Base-by-base conservation (phyloP, 2,888 invertebrate genomes). In the Drosophila histrio region DNA sequence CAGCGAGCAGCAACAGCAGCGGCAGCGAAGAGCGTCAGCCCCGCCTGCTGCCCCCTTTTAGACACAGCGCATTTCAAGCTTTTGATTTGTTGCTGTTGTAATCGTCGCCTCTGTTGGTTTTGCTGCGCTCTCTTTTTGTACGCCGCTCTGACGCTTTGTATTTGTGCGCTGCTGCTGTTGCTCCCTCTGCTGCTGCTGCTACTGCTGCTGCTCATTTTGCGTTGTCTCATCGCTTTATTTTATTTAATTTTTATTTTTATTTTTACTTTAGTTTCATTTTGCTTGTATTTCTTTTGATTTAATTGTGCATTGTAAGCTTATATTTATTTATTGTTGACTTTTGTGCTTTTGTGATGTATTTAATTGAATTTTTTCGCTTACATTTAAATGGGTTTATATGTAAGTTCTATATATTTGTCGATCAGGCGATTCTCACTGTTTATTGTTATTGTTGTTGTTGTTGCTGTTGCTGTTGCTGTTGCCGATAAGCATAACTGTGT, bases 271-370 rank as follows among this genome's bases (percentile, higher is more conserved):
- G 50, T 49, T 69, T 69, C 47, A 70, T 60, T 61, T 61, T 41
- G 28, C 24, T 43, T 50, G 41, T 50, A 64, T 77, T 68, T 70
- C 61, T 73, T 76, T 76, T 70, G 69, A 65, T 73, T 79, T 79
- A 77, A 80, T 80, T 79, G 64, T 78, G 75, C 82, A 68, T 70
- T 78, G 72, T 72, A 66, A 53, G 69, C 79, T 38, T 43, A 53
- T 74, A 70, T 60, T 69, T 52, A 62, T 57, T 69, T 65, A 58
- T 58, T 65, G 46, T 59, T 59, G 43, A 65, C 30, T 57, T 66
- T 58, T 61, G 30, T 53, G 44, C 36, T 69, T 15, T 46, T 54
- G 32, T 62, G 59, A 39, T 70, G 44, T 24, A 59, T 72, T 72
- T 69, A 68, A 75, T 70, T 68, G 46, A 62, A 54, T 56, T 66